Percentiles rank a stretch among this genome's conserved stretches.
These are phyloP conservation scores for Amphibalanus amphitrite DNA, from an alignment of 1,140 invertebrate genomes.

Conservation along the genomic window DNA sequence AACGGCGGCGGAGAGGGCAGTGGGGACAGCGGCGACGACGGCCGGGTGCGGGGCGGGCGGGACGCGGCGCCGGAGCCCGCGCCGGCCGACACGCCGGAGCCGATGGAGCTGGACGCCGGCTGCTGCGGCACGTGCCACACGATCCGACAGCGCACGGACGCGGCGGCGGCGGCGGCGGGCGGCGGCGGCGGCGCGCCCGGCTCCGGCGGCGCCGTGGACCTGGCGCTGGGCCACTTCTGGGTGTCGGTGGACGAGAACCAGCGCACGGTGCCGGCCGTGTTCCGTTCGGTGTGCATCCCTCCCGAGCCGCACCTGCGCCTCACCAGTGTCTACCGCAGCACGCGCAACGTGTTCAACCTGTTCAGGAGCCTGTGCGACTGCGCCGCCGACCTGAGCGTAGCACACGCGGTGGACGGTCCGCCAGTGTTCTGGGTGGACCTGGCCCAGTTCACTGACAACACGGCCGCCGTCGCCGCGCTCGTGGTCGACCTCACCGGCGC, in stretches of 20 bases:
- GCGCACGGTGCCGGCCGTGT: neutral
- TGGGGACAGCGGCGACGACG: too few species aligned
- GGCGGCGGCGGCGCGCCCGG: too few species aligned
- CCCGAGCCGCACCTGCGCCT: neutral
- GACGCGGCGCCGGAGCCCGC: too few species aligned
- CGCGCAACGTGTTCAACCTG: neutral
- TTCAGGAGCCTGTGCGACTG: neutral
- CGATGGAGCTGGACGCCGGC: too few species aligned
- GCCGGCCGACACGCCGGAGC: too few species aligned
- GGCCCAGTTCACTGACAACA: neutral
- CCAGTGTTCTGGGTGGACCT: neutral
- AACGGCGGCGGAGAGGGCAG: too few species aligned
- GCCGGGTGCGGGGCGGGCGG: too few species aligned
- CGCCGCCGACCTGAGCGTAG: neutral
- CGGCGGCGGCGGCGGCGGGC: too few species aligned
- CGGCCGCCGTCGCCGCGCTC: neutral
- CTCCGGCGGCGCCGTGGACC: too few species aligned
- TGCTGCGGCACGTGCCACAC: neutral
- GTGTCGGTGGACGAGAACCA: conserved; percentile 1
- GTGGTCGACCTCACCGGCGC: neutral
- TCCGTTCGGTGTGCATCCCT: neutral
- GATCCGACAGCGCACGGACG: neutral
- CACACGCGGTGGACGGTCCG: neutral
- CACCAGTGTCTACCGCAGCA: neutral
- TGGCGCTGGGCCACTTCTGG: neutral